Percentiles rank a stretch among this genome's conserved stretches.
Conservation (phyloP, 2,888 invertebrate genomes). For the Tuta absoluta region DNA sequence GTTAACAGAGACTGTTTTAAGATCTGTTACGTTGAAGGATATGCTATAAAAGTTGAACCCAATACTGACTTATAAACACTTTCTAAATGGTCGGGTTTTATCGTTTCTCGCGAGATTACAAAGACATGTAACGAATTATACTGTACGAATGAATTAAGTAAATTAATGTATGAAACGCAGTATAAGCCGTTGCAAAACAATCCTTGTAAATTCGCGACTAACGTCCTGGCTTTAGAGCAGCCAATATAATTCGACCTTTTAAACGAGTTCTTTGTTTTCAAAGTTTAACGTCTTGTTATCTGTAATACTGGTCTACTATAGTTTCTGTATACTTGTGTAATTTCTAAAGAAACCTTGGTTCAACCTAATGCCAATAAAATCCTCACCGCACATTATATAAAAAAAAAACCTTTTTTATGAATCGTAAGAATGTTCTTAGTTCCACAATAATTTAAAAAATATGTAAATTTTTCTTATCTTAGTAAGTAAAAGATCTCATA, state of each 20-base stretch:
- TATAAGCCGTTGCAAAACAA: no score
- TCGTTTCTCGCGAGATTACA: no score
- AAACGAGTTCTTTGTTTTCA: not conserved
- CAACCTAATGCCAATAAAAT: conserved; percentile 50
- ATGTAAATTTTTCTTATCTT: conserved; percentile 80
- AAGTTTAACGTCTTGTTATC: not conserved
- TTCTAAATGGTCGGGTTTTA: not conserved
- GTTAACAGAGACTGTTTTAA: conserved; percentile 17
- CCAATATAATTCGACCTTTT: no score
- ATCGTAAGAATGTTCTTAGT: conserved; percentile 74
- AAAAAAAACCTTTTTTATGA: conserved; percentile 59
- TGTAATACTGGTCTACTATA: not conserved
- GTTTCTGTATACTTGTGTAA: conserved; percentile 5
- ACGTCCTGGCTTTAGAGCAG: no score
- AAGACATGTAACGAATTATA: no score
- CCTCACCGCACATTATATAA: conserved; percentile 52
- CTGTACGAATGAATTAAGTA: no score
- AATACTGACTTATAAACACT: not conserved
- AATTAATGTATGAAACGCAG: no score
- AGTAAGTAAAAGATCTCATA: conserved; percentile 81
- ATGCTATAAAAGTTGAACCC: not conserved
- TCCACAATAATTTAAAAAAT: conserved; percentile 74
- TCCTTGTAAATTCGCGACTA: no score
- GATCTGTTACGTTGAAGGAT: not conserved
- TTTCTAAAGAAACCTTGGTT: not conserved